phyloP scores from a whole-genome alignment of 2,797 vertebrate species.

The Acanthopagrus latus region DNA sequence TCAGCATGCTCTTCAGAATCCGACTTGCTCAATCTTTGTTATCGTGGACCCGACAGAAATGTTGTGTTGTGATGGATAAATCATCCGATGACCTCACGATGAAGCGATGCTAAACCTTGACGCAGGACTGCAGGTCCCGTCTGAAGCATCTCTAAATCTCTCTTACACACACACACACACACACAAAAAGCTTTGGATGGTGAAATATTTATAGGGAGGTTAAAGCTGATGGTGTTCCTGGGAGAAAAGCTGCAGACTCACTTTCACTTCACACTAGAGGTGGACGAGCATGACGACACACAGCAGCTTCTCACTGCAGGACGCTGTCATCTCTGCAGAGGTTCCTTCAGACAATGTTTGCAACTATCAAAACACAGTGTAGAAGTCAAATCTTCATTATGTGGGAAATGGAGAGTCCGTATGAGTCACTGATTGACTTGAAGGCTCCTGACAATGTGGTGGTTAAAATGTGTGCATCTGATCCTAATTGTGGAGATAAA shows the following conservation, averaged over 20 bases:
- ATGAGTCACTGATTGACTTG: no score
- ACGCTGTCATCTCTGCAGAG: not conserved
- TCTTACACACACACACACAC: no score
- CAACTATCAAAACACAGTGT: no score
- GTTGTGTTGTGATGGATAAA: constrained; percentile 15
- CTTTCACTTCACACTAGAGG: constrained; percentile 6
- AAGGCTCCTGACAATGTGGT: not conserved
- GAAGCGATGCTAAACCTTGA: constrained; percentile 10
- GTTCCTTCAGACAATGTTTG: not conserved
- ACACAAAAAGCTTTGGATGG: not conserved
- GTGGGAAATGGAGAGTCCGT: not conserved
- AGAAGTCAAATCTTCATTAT: not conserved
- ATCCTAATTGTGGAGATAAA: not conserved
- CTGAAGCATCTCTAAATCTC: not conserved
- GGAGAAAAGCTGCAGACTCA: constrained; percentile 27
- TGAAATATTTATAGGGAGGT: constrained; percentile 43
- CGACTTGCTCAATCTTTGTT: constrained; percentile 51
- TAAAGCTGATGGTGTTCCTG: constrained; percentile 21
- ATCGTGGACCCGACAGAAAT: constrained; percentile 19
- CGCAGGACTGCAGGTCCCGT: not conserved
- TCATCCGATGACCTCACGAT: not conserved
- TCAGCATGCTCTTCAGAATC: constrained; percentile 41
- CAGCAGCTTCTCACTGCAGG: constrained; percentile 9
- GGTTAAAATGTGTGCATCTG: not conserved
- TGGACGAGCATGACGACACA: not conserved